Evolutionary conservation across 2,888 invertebrate species (phyloP).

Genomic region (Diplolepis rosae): DNA sequence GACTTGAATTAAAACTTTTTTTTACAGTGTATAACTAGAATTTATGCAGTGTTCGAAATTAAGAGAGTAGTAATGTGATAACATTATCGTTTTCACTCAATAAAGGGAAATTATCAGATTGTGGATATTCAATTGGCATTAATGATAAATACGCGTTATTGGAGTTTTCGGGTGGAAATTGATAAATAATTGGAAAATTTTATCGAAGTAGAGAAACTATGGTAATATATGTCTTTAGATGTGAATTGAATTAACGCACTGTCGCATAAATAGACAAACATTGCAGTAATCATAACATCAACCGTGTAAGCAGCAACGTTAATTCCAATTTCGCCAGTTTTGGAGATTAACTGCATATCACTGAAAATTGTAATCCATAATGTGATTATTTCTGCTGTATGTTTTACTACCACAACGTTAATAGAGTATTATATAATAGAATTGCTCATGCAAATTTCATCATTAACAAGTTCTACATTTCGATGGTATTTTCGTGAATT

Average conservation of each 20-base stretch:
- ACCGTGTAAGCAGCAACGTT: not conserved
- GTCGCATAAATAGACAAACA: slow-evolving; percentile 17
- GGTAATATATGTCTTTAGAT: not conserved
- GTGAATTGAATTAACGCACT: slow-evolving; percentile 22
- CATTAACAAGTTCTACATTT: not conserved
- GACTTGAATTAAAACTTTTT: too few species aligned
- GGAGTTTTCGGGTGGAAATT: not conserved
- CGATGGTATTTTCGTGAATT: not conserved
- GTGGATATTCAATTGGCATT: not conserved
- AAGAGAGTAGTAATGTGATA: too few species aligned
- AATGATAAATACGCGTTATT: not conserved
- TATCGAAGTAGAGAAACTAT: not conserved
- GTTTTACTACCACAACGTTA: not conserved
- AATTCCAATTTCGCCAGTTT: slow-evolving; percentile 12
- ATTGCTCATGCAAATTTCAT: slow-evolving; percentile 7
- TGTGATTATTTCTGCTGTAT: not conserved
- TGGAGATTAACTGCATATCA: not conserved
- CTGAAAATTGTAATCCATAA: slow-evolving; percentile 5
- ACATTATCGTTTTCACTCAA: not conserved
- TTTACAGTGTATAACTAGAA: too few species aligned
- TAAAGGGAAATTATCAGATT: not conserved
- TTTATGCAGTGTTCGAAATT: too few species aligned
- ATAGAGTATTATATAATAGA: not conserved
- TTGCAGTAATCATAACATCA: slow-evolving; percentile 18
- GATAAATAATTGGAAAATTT: not conserved